Evolutionary conservation across 1,140 invertebrate species (phyloP).

Genomic region (Eupeodes corollae): DNA sequence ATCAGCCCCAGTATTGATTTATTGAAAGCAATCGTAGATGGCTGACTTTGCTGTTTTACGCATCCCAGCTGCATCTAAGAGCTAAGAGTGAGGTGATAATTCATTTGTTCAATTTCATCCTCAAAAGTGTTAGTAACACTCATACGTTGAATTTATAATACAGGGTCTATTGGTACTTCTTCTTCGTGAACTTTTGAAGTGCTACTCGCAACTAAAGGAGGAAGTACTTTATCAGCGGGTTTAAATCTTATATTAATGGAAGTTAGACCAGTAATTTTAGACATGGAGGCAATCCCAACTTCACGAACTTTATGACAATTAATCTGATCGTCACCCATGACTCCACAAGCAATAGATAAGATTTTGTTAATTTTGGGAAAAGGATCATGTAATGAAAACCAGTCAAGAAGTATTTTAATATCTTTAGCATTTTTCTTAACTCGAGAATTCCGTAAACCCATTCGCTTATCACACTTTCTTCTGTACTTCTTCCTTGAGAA

Average conservation of each 20-base stretch:
- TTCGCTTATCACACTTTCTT: slow-evolving; percentile 31
- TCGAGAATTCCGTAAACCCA: slow-evolving; percentile 26
- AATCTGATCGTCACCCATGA: slow-evolving; percentile 15
- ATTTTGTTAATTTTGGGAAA: slow-evolving; percentile 10
- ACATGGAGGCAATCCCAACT: slow-evolving; percentile 23
- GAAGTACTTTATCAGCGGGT: slow-evolving; percentile 23
- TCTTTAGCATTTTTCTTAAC: slow-evolving; percentile 19
- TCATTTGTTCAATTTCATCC: slow-evolving; percentile 1
- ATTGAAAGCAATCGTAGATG: slow-evolving; percentile 25
- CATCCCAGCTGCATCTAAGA: slow-evolving; percentile 25
- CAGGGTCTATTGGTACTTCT: slow-evolving; percentile 5
- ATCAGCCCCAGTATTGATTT: slow-evolving; percentile 20
- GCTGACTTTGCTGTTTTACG: slow-evolving; percentile 29
- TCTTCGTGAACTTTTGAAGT: slow-evolving; percentile 18
- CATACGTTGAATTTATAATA: slow-evolving; percentile 34
- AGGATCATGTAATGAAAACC: slow-evolving; percentile 17
- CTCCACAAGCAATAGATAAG: slow-evolving; percentile 20
- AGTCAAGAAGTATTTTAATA: slow-evolving; percentile 17
- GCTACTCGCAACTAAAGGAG: slow-evolving; percentile 21
- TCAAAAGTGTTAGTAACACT: not conserved
- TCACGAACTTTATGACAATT: slow-evolving; percentile 33
- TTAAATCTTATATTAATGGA: slow-evolving; percentile 32
- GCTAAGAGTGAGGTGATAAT: slow-evolving; percentile 15
- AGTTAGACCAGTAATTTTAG: slow-evolving; percentile 17
- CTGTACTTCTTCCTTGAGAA: slow-evolving; percentile 24